Percentiles rank a stretch among this genome's conserved stretches.
These are phyloP conservation scores for Gymnothorax reevesii DNA, from an alignment of 2,797 vertebrate species.

Conservation along the genomic window DNA sequence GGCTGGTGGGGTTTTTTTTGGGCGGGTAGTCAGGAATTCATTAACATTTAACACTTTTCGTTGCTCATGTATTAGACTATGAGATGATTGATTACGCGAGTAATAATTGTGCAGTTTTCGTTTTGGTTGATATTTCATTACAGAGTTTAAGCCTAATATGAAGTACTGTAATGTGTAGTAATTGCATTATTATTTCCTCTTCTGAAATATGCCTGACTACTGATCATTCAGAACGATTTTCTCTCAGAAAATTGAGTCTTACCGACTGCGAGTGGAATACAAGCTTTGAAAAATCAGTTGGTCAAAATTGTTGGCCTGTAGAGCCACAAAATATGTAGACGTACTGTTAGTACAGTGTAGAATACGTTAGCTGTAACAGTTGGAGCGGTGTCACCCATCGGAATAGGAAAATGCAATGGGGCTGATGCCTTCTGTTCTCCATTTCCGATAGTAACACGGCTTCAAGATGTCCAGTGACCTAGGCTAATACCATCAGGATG, in stretches of 20 bases:
- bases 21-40: neutral
- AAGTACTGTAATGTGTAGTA: neutral
- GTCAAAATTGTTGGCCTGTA: neutral
- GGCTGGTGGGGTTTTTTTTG: neutral
- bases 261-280: neutral
- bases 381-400: neutral
- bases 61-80: neutral
- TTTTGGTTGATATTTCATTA: neutral
- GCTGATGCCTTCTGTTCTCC: neutral
- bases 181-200: neutral
- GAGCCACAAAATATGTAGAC: neutral
- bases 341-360: neutral
- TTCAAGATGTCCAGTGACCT: neutral
- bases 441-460: neutral
- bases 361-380: neutral
- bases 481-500: neutral
- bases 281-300: neutral
- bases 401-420: neutral
- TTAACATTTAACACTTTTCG: neutral
- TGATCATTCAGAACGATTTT: neutral
- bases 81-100: neutral
- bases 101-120: neutral
- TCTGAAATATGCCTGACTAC: neutral
- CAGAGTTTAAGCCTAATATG: neutral
- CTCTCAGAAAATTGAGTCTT: neutral